Conservation (phyloP, 2,113 vertebrate genomes). For the Pelecanoides urinatrix region DNA sequence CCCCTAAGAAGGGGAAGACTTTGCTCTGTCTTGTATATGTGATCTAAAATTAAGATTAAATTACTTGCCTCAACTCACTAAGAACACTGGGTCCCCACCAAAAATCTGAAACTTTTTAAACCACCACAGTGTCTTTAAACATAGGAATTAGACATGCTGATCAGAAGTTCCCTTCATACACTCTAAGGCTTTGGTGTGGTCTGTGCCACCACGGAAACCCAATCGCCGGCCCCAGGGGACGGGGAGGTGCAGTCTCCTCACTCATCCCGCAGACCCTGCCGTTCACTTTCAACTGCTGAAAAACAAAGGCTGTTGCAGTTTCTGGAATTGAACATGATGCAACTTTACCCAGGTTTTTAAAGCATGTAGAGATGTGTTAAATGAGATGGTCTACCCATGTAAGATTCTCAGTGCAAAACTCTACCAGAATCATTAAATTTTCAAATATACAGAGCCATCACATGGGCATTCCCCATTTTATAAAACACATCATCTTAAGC, state of each 20-base stretch:
- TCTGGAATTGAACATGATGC: background rate
- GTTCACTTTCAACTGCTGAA: background rate
- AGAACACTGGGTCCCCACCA: background rate
- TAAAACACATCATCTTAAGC: background rate
- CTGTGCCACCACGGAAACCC: background rate
- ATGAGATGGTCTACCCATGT: background rate
- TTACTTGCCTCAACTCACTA: background rate
- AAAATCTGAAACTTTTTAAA: background rate
- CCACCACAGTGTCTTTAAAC: background rate
- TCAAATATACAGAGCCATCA: background rate
- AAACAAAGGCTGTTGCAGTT: background rate
- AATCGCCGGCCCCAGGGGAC: fast-evolving
- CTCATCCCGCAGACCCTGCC: too few relatives aligned
- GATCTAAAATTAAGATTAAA: background rate
- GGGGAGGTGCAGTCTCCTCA: background rate
- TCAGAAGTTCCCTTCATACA: background rate
- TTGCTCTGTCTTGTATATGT: background rate
- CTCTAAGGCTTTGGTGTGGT: fast-evolving
- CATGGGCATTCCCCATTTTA: background rate
- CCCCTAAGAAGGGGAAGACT: background rate
- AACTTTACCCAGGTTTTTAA: background rate
- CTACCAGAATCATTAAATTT: background rate
- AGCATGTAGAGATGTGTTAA: background rate
- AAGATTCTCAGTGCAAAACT: background rate
- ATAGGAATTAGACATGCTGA: background rate